Evolutionary conservation across 2,113 vertebrate species (phyloP), one percentile per base, ranked within the genome.

Genomic region (Argyrosomus japonicus): DNA sequence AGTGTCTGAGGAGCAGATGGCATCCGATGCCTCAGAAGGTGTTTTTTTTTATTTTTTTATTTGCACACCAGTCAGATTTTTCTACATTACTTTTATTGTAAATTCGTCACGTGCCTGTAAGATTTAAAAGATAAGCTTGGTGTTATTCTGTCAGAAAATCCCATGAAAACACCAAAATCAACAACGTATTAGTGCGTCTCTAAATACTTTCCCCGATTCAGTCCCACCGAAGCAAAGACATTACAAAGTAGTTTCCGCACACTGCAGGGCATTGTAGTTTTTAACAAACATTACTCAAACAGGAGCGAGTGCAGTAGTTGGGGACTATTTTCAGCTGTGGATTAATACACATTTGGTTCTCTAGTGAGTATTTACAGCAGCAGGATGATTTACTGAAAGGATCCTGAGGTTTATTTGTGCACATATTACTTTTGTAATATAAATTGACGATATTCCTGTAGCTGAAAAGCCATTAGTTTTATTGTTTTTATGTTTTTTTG

Each of bases 1-100:
- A 9, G 23, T 40, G 36, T 77, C 54, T 82, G 69, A 15, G 70
- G 64, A 80, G 82, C 82, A 91, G 75, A 85, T 79, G 75, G 83
- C 51, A 51, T 17, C 48, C 53, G 23, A 76, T 57, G 62, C 50
- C 45, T 86, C 71, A 69, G 56, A 51, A 68, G 53, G 23, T 68
- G n/a, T 25, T 60, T 68, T 54, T 62, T 63, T 72, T 40, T 1
- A 1, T 43, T 54, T 21, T 21, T 67, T 18, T 47, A 32, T 56
- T 15, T 14, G 17, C 81, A 57, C 75, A 8, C 56, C 50, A n/a
- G 45, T n/a, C 9, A 17, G n/a, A 18, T 43, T 57, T 12, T 53
- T 1, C 17, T 36, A 13, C 25, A 47, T 25, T 17, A 13, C 51
- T 23, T n/a, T 21, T 29, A 14, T 40, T 27, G 18, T 45, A 25